phyloP scores from a whole-genome alignment of 2,888 invertebrate genomes.

The Papilio gigon region DNA sequence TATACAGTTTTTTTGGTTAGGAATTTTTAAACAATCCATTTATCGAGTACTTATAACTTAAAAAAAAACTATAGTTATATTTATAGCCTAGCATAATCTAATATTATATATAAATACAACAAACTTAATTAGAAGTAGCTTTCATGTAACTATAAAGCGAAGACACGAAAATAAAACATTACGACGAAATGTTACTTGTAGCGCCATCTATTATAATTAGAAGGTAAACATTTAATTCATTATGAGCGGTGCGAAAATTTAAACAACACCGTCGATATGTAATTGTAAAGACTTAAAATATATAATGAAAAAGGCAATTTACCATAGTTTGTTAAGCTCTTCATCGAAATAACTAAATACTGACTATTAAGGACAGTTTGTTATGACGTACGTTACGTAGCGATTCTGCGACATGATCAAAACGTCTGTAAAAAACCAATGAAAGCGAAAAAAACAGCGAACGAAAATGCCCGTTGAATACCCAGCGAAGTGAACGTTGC shows the following conservation, averaged over 20 bases:
- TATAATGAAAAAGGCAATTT: background rate
- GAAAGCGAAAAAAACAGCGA: conserved; percentile 73
- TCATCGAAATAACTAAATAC: conserved; percentile 43
- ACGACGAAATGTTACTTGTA: conserved; percentile 49
- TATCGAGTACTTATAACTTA: too few species aligned
- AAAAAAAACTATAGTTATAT: too few species aligned
- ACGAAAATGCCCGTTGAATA: conserved; percentile 76
- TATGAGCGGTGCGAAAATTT: background rate
- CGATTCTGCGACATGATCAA: conserved; percentile 68
- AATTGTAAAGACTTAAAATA: background rate
- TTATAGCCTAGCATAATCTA: too few species aligned
- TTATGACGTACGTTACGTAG: conserved; percentile 47
- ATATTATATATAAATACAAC: too few species aligned
- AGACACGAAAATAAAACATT: conserved; percentile 14
- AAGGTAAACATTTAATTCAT: conserved; percentile 47
- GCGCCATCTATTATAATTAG: conserved; percentile 74
- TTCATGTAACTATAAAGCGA: background rate
- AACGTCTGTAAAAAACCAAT: conserved; percentile 74
- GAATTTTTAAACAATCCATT: too few species aligned
- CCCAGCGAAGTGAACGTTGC: conserved; percentile 78
- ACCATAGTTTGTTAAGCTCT: background rate
- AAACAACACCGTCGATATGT: background rate
- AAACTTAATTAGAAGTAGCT: too few species aligned
- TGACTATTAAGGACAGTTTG: conserved; percentile 11
- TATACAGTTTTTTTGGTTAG: too few species aligned